Conservation (phyloP, 2,113 vertebrate species). For the Rhipidura dahli region DNA sequence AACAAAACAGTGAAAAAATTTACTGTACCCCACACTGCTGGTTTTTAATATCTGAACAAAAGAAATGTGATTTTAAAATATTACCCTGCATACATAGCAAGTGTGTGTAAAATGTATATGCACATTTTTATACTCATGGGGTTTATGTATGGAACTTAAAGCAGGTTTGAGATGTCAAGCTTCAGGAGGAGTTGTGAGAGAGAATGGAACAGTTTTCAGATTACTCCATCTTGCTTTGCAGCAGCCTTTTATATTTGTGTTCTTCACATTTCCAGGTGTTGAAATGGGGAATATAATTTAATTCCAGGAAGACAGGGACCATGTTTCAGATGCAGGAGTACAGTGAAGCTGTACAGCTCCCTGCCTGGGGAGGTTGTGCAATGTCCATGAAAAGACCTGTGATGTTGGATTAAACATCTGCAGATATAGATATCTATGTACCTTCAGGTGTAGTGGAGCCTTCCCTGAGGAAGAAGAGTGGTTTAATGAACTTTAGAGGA, state of each 20-base stretch:
- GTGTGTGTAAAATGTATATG: background rate
- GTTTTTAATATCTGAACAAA: background rate
- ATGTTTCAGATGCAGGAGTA: background rate
- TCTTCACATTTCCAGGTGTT: background rate
- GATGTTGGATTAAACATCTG: background rate
- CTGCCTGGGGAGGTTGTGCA: background rate
- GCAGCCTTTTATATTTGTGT: background rate
- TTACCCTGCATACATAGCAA: background rate
- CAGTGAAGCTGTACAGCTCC: background rate
- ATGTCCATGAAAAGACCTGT: fast-evolving
- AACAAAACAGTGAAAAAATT: background rate
- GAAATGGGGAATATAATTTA: background rate
- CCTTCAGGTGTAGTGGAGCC: background rate
- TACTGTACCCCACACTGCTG: background rate
- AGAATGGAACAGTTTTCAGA: background rate
- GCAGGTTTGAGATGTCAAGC: background rate
- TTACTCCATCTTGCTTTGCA: background rate
- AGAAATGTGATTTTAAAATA: background rate
- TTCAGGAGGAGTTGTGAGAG: background rate
- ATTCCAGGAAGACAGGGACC: background rate
- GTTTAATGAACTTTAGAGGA: background rate
- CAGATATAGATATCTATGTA: background rate
- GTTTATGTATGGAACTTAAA: background rate
- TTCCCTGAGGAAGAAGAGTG: background rate
- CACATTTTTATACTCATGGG: background rate